Evolutionary conservation across 2,113 vertebrate species (phyloP).

Genomic region (Centropristis striata): DNA sequence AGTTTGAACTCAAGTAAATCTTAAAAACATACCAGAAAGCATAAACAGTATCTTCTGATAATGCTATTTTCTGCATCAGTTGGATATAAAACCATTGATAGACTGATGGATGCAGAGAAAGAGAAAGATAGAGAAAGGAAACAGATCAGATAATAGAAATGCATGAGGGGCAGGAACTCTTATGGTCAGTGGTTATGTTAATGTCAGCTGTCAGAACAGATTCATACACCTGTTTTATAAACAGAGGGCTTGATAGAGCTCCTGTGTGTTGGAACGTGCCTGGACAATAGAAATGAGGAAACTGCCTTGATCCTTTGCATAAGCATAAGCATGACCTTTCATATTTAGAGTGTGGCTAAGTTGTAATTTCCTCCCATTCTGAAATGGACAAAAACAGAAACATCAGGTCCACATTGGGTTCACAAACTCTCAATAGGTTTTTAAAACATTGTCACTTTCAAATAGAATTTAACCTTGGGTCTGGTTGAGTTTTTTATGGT

Average conservation of each 20-base stretch:
- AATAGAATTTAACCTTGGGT: too few species aligned
- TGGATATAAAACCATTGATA: neutral
- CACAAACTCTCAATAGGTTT: neutral
- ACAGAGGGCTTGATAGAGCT: constrained; percentile 3
- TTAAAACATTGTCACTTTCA: too few species aligned
- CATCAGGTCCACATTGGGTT: neutral
- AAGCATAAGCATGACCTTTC: neutral
- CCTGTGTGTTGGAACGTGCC: constrained; percentile 1
- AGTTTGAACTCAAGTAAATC: constrained; percentile 32
- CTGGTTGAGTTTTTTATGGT: too few species aligned
- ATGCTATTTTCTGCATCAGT: constrained; percentile 18
- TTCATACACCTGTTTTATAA: constrained; percentile 32
- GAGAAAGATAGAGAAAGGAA: neutral
- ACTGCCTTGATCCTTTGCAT: neutral
- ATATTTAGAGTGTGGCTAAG: neutral
- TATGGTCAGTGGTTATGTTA: constrained; percentile 46
- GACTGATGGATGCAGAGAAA: neutral
- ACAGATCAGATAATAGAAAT: constrained; percentile 11
- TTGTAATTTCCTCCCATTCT: constrained; percentile 4
- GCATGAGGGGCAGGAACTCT: constrained; percentile 10
- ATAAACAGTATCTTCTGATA: neutral
- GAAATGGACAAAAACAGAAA: neutral
- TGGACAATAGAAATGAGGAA: constrained; percentile 7
- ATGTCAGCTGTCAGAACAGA: constrained; percentile 49
- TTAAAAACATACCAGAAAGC: neutral